A percentile compares a stretch with the other conserved stretches of the same genome.
Conservation (phyloP, 2,113 vertebrate genomes). For the Paratilapia polleni region DNA sequence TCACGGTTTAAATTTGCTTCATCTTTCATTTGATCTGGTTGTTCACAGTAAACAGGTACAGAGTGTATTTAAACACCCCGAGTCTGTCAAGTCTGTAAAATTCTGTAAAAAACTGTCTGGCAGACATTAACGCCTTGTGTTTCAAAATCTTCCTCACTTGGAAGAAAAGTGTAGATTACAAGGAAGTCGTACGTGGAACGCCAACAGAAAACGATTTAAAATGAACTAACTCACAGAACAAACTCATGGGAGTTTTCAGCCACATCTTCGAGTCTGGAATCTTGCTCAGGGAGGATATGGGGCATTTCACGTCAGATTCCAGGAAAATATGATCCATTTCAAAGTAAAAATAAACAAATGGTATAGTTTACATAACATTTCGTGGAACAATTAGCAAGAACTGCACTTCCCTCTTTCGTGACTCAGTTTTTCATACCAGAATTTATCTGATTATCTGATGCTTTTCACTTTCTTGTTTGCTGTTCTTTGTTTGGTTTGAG, state of each 20-base stretch:
- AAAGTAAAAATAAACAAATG: not conserved
- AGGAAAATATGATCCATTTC: not conserved
- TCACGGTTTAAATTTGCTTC: not conserved
- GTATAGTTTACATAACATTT: not conserved
- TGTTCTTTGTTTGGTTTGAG: too few relatives aligned
- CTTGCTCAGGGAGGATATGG: not conserved
- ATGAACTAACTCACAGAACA: not conserved
- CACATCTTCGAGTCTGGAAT: not conserved
- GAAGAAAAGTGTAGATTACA: not conserved
- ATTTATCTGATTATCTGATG: not conserved
- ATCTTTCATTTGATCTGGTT: constrained; percentile 8
- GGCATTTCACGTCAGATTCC: not conserved
- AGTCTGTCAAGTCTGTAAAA: constrained; percentile 4
- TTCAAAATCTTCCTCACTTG: not conserved
- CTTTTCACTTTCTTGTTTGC: not conserved
- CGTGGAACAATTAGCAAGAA: not conserved
- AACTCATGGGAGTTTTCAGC: not conserved
- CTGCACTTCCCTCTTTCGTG: not conserved
- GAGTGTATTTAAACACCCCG: not conserved
- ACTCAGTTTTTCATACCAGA: not conserved
- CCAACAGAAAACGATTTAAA: not conserved
- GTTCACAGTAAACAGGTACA: not conserved
- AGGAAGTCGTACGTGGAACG: not conserved
- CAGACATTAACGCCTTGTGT: not conserved
- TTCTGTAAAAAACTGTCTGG: not conserved